Conservation (phyloP, 2,888 invertebrate species). For the Drosophila nigricruria region DNA sequence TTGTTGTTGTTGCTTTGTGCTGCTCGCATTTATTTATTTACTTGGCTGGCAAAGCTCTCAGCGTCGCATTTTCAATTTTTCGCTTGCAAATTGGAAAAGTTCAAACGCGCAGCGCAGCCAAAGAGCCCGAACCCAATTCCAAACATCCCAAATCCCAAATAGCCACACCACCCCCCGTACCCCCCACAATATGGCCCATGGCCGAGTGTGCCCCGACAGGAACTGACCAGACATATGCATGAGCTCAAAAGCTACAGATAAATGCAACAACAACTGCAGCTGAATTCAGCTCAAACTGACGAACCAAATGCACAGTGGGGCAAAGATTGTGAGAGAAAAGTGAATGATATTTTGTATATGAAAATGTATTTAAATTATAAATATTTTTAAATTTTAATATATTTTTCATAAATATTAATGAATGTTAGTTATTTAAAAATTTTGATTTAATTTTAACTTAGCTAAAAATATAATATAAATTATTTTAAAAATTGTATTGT, state of each 20-base stretch:
- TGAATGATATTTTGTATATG: too few relatives aligned
- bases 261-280: constrained; percentile 54
- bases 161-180: constrained; percentile 15
- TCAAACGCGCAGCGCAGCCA: constrained; percentile 53
- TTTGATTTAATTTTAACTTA: too few relatives aligned
- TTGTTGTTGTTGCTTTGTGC: constrained; percentile 14
- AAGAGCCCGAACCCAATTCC: constrained; percentile 28
- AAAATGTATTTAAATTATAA: too few relatives aligned
- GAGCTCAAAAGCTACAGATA: constrained; percentile 75
- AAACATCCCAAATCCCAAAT: constrained; percentile 38
- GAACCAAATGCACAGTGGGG: constrained; percentile 56
- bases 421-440: too few relatives aligned
- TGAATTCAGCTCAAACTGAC: constrained; percentile 41
- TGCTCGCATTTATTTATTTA: constrained; percentile 74
- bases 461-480: too few relatives aligned
- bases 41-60: constrained; percentile 48
- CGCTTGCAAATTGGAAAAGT: constrained; percentile 80
- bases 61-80: constrained; percentile 79
- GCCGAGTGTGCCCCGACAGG: constrained; percentile 42
- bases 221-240: constrained; percentile 62
- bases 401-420: too few relatives aligned
- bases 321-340: not conserved
- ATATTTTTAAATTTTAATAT: too few relatives aligned
- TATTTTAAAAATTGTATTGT: too few relatives aligned
- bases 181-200: constrained; percentile 18